Evolutionary conservation across 2,797 vertebrate genomes (phyloP).

Genomic region (Leptatherina wallacei): DNA sequence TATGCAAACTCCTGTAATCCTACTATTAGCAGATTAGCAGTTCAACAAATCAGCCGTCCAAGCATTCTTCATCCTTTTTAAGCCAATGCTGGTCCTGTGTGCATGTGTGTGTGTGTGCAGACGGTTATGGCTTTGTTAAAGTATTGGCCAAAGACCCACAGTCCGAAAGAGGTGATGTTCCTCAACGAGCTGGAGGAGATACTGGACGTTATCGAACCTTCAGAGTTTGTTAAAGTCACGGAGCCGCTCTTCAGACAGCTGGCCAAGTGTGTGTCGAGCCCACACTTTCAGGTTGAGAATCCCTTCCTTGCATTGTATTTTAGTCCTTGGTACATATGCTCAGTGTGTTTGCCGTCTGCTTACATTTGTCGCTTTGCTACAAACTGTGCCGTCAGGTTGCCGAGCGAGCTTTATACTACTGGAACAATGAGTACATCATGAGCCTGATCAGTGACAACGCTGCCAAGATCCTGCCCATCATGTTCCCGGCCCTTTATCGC

Average conservation of each 20-base stretch:
- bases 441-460: constrained; percentile 97
- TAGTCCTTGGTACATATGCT: neutral
- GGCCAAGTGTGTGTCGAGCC: constrained; percentile 98
- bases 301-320: neutral
- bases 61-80: neutral
- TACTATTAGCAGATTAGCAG: neutral
- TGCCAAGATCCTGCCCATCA: constrained; percentile 96
- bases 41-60: neutral
- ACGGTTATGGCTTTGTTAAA: constrained; percentile 98
- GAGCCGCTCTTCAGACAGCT: constrained; percentile 97
- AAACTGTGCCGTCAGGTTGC: constrained; percentile 86
- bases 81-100: neutral
- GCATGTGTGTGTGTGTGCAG: constrained; percentile 67
- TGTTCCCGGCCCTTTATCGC: constrained; percentile 96
- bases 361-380: neutral
- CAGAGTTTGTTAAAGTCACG: constrained; percentile 99
- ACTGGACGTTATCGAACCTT: constrained; percentile 96
- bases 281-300: constrained; percentile 93
- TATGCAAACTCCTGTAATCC: neutral
- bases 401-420: constrained; percentile 96
- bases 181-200: constrained; percentile 98
- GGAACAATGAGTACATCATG: constrained; percentile 99
- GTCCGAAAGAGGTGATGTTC: constrained; percentile 99
- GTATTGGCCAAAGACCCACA: constrained; percentile 99
- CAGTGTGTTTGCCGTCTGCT: neutral